A percentile compares a stretch with the other conserved stretches of the same genome.
Conservation (phyloP, 2,888 invertebrate species). For the Lysandra coridon region DNA sequence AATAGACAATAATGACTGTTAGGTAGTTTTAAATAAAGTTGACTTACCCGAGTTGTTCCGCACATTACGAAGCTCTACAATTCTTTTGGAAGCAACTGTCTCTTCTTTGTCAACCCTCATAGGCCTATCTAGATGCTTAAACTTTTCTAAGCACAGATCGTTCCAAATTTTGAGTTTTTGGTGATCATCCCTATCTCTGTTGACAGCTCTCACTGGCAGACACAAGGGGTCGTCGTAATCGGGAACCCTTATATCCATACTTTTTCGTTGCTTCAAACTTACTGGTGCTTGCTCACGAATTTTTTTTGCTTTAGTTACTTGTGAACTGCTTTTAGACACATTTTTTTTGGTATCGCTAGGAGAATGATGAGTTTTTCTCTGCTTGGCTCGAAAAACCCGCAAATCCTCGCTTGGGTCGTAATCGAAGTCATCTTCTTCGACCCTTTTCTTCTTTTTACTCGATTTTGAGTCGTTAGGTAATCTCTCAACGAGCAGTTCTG, state of each 20-base stretch:
- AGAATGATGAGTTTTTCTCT: conserved; percentile 40
- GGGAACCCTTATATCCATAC: conserved; percentile 57
- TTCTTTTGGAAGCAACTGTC: conserved; percentile 55
- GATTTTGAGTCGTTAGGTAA: conserved; percentile 40
- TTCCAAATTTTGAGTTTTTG: conserved; percentile 64
- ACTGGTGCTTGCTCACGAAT: background rate
- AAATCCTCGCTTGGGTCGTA: conserved; percentile 60
- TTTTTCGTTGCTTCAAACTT: conserved; percentile 44
- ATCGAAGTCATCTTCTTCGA: conserved; percentile 62
- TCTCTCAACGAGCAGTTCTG: conserved; percentile 53
- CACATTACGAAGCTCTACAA: conserved; percentile 59
- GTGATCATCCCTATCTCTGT: conserved; percentile 48
- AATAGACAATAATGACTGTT: too few relatives aligned
- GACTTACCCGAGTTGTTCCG: conserved; percentile 55
- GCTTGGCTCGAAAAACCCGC: conserved; percentile 36
- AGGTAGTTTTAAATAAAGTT: conserved; percentile 26
- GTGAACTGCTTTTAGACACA: background rate
- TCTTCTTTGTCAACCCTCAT: conserved; percentile 54
- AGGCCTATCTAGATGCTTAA: conserved; percentile 53
- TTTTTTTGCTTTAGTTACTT: conserved; percentile 3
- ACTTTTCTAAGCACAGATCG: conserved; percentile 62
- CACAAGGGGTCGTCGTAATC: conserved; percentile 71
- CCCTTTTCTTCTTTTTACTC: conserved; percentile 41
- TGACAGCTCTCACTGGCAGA: conserved; percentile 62
- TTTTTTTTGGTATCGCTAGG: background rate